Conservation (phyloP, 2,888 invertebrate genomes). For the Norana najaformis region DNA sequence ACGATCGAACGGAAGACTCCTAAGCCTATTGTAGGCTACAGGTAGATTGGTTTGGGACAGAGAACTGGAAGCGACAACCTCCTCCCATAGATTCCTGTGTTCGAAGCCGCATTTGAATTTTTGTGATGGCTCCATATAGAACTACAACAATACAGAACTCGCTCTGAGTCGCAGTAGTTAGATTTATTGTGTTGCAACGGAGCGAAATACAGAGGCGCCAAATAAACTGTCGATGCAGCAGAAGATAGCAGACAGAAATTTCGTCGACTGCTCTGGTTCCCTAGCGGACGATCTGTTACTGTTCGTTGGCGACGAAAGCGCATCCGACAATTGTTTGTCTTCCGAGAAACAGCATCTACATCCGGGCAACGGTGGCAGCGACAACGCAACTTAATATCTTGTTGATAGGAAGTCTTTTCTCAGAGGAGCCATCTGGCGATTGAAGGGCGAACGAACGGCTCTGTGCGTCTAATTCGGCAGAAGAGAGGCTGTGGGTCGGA, state of each 20-base stretch:
- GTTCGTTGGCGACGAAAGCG: slow-evolving; percentile 13
- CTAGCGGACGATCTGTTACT: not conserved
- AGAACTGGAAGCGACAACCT: not conserved
- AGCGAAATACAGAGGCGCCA: not conserved
- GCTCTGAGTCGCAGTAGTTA: not conserved
- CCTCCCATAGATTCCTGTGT: not conserved
- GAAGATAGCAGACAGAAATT: not conserved
- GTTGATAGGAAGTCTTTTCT: not conserved
- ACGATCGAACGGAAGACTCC: not conserved
- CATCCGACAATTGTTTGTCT: not conserved
- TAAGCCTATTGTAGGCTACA: not conserved
- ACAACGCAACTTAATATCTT: not conserved
- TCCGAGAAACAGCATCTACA: not conserved
- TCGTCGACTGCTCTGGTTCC: not conserved
- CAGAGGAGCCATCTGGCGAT: not conserved
- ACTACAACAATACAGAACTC: not conserved
- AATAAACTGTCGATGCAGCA: not conserved
- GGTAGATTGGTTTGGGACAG: not conserved
- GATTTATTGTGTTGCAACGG: not conserved
- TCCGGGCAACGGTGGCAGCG: not conserved
- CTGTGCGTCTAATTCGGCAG: not conserved
- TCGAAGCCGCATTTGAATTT: not conserved
- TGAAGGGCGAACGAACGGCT: slow-evolving; percentile 5
- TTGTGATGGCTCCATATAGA: not conserved
- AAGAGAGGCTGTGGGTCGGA: not conserved